These are phyloP conservation scores for Lottia scabra DNA, from an alignment of 2,888 invertebrate genomes.

Conservation along the genomic window DNA sequence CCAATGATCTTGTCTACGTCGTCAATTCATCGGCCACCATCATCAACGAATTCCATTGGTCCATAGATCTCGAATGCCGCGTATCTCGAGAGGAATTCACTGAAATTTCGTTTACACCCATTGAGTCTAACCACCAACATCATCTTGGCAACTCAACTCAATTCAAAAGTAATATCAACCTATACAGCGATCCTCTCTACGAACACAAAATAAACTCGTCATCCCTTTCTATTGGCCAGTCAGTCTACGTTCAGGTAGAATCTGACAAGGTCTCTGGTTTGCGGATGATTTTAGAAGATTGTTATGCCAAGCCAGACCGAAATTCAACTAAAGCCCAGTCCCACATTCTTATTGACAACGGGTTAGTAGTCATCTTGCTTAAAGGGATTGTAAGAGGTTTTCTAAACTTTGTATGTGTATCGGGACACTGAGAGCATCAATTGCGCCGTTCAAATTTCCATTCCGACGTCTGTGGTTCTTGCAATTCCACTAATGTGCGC, in stretches of 20 bases:
- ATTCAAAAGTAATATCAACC: neutral
- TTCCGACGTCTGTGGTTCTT: too few relatives aligned
- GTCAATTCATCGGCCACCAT: neutral
- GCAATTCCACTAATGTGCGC: too few relatives aligned
- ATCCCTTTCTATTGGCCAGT: neutral
- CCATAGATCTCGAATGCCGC: neutral
- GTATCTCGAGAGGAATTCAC: neutral
- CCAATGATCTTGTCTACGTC: neutral
- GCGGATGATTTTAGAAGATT: neutral
- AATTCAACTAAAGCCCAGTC: neutral
- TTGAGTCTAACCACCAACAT: neutral
- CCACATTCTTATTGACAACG: neutral
- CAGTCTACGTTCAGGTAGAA: neutral
- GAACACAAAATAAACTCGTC: neutral
- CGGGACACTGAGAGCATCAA: too few relatives aligned
- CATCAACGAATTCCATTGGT: neutral
- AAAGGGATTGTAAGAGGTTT: too few relatives aligned
- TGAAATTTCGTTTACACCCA: neutral
- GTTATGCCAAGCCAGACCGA: neutral
- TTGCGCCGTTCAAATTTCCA: too few relatives aligned
- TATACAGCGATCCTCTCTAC: neutral
- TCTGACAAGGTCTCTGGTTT: neutral
- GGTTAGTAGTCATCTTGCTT: neutral
- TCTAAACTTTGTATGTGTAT: too few relatives aligned
- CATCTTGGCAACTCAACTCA: neutral